Percentiles rank a stretch among this genome's conserved stretches.
These are phyloP conservation scores for Arvicanthis niloticus DNA, from an alignment of 2,113 vertebrate species.

Conservation along the genomic window DNA sequence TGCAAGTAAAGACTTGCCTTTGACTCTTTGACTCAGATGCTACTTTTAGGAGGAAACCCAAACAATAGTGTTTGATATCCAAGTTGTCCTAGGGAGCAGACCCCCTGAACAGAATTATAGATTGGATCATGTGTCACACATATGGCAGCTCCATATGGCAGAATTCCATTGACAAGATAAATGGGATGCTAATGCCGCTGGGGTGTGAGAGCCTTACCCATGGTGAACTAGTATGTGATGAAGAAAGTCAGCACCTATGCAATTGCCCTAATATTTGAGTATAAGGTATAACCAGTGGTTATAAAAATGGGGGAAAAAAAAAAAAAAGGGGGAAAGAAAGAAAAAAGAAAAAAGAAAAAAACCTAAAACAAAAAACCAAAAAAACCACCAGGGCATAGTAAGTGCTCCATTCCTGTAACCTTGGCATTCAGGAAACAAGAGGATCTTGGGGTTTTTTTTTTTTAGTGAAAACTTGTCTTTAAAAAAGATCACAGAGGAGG, in stretches of 20 bases:
- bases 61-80: neutral
- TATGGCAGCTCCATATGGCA: neutral
- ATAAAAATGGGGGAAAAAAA: neutral
- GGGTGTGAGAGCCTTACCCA: rapidly evolving
- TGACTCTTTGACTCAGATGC: neutral
- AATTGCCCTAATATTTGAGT: neutral
- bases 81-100: neutral
- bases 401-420: too few species aligned
- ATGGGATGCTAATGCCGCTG: too few species aligned
- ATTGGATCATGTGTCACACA: neutral
- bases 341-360: too few species aligned
- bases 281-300: neutral
- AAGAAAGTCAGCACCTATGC: neutral
- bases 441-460: too few species aligned
- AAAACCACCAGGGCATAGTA: too few species aligned
- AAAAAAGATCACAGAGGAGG: too few species aligned
- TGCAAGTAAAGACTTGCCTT: neutral
- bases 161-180: neutral
- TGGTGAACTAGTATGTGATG: neutral
- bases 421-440: too few species aligned
- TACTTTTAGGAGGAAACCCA: neutral
- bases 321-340: too few species aligned
- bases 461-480: too few species aligned
- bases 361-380: too few species aligned
- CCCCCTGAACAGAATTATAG: neutral